Conservation (phyloP, 1,140 invertebrate genomes). For the Drosophila malerkotliana region DNA sequence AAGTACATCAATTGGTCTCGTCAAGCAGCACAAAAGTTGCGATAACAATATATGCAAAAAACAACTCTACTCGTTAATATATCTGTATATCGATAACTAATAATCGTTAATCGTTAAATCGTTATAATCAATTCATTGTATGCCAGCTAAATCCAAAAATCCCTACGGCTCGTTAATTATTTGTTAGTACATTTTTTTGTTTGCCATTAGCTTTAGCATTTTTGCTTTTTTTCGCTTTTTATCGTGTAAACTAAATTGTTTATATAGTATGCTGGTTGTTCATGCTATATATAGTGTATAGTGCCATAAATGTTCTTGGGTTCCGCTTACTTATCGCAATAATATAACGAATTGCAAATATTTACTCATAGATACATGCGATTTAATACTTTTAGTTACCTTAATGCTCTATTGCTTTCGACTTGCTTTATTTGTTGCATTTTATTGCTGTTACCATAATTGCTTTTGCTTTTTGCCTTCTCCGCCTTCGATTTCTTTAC, state of each 20-base stretch:
- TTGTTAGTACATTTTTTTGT: constrained; percentile 20
- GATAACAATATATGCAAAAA: constrained; percentile 80
- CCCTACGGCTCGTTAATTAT: constrained; percentile 65
- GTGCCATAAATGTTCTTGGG: constrained; percentile 69
- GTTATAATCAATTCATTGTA: constrained; percentile 72
- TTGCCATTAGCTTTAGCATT: constrained; percentile 19
- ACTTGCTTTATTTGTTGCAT: constrained; percentile 34
- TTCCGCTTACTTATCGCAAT: constrained; percentile 71
- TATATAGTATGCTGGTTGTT: constrained; percentile 29
- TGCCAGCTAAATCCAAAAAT: constrained; percentile 73
- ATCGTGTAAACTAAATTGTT: constrained; percentile 57
- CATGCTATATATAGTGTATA: constrained; percentile 66
- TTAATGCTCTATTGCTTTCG: constrained; percentile 63
- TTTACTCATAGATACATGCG: constrained; percentile 72
- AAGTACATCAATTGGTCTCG: constrained; percentile 81
- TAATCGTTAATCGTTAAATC: constrained; percentile 59
- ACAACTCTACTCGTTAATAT: constrained; percentile 70
- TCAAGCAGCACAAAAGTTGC: constrained; percentile 81
- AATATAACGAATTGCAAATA: constrained; percentile 78
- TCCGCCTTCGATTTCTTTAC: constrained; percentile 28
- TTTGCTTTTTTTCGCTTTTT: constrained; percentile 11
- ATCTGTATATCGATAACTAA: constrained; percentile 71
- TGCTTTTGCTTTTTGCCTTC: constrained; percentile 32
- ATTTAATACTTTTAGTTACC: constrained; percentile 74
- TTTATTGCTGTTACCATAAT: constrained; percentile 52